A percentile compares a stretch with the other conserved stretches of the same genome.
These are phyloP conservation scores for Mobula birostris DNA, from an alignment of 2,113 vertebrate species.

Conservation along the genomic window DNA sequence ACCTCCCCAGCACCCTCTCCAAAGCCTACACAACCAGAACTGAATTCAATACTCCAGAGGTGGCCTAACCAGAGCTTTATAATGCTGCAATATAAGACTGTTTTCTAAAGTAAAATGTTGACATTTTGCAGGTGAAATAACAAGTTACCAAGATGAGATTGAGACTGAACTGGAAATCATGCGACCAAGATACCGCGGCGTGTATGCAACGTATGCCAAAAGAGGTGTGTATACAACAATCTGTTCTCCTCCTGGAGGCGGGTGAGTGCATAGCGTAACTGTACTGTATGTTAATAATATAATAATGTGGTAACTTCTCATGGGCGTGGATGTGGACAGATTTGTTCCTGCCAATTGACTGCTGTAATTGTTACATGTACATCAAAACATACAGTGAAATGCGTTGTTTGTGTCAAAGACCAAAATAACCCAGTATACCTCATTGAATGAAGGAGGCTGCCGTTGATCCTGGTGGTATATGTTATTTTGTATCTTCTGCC, in stretches of 20 bases:
- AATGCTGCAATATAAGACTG: not conserved
- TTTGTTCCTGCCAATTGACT: not conserved
- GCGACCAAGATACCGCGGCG: slow-evolving; percentile 74
- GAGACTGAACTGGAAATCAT: slow-evolving; percentile 79
- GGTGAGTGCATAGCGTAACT: not conserved
- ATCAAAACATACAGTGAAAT: too few species aligned
- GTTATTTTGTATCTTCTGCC: too few species aligned
- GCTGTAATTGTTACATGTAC: not conserved
- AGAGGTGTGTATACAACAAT: slow-evolving; percentile 61
- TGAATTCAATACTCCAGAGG: too few species aligned
- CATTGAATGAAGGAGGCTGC: too few species aligned
- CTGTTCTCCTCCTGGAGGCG: not conserved
- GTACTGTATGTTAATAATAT: not conserved
- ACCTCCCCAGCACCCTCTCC: too few species aligned
- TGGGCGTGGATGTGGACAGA: not conserved
- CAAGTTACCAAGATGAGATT: slow-evolving; percentile 83
- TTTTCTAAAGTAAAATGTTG: not conserved
- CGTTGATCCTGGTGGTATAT: too few species aligned
- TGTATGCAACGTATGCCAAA: slow-evolving; percentile 68
- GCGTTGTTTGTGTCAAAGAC: too few species aligned
- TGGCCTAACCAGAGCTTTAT: too few species aligned
- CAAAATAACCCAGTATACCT: too few species aligned
- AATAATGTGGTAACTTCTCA: not conserved
- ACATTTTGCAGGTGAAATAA: slow-evolving; percentile 77
- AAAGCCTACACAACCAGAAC: too few species aligned